phyloP scores from a whole-genome alignment of 2,888 invertebrate species.

The Stenolophus ochropezus region DNA sequence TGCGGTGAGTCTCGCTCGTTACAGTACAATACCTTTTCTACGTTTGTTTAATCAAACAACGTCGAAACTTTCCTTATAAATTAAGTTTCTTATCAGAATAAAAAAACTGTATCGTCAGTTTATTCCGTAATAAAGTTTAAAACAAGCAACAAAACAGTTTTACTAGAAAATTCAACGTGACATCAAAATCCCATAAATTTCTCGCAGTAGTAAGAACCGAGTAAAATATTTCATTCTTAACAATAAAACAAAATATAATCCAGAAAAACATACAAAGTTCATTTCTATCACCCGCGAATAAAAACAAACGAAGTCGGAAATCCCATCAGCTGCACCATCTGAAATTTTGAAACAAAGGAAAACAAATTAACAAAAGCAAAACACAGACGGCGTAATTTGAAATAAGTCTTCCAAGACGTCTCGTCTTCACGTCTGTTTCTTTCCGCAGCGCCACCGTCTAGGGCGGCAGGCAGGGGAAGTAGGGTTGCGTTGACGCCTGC shows the following conservation, averaged over 20 bases:
- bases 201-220: not conserved
- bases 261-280: not conserved
- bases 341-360: conserved; percentile 46
- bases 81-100: not conserved
- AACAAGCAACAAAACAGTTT: not conserved
- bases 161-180: not conserved
- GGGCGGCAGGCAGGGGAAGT: not conserved
- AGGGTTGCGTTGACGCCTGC: conserved; percentile 19
- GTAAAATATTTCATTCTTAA: not conserved
- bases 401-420: conserved; percentile 45
- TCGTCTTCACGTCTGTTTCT: conserved; percentile 17
- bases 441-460: conserved; percentile 15
- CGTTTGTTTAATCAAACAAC: not conserved
- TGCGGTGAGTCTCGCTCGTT: too few species aligned
- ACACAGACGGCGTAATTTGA: conserved; percentile 44
- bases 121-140: not conserved
- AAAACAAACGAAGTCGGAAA: conserved; percentile 21
- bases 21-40: not conserved
- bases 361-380: conserved; percentile 50
- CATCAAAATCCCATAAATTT: not conserved
- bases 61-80: not conserved
- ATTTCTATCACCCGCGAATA: conserved; percentile 19
- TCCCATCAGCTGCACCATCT: conserved; percentile 37
- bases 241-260: conserved; percentile 9
- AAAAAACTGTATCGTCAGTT: too few species aligned